Evolutionary conservation across 1,140 invertebrate species (phyloP).

Genomic region (Ceratina japonica): DNA sequence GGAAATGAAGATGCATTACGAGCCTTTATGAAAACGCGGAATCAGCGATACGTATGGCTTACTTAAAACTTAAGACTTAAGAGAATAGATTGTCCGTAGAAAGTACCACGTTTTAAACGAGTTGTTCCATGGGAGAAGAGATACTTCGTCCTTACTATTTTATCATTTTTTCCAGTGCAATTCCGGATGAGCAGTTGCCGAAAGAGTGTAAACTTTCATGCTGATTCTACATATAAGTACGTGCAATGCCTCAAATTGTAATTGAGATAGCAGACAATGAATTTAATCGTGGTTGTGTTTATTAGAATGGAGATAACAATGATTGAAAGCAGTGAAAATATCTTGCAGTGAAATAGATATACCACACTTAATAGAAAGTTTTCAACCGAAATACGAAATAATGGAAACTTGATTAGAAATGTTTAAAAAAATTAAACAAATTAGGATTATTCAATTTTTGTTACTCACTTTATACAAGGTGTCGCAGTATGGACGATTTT

Average conservation of each 20-base stretch:
- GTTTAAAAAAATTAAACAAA: too few relatives aligned
- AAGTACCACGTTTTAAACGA: slow-evolving; percentile 32
- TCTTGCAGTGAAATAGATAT: too few relatives aligned
- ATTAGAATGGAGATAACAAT: too few relatives aligned
- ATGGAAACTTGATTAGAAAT: too few relatives aligned
- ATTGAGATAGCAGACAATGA: too few relatives aligned
- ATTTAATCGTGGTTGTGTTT: too few relatives aligned
- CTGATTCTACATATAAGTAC: not conserved
- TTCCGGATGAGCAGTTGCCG: not conserved
- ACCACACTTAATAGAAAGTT: too few relatives aligned
- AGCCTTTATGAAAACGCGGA: slow-evolving; percentile 43
- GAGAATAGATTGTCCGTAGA: slow-evolving; percentile 18
- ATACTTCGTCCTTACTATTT: slow-evolving; percentile 13
- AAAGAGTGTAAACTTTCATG: not conserved
- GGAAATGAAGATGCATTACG: slow-evolving; percentile 58
- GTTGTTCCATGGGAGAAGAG: not conserved
- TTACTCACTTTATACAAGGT: too few relatives aligned
- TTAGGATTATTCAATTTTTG: too few relatives aligned
- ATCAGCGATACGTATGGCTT: slow-evolving; percentile 45
- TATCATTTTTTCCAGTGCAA: slow-evolving; percentile 27
- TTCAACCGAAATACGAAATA: too few relatives aligned
- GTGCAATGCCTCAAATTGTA: not conserved
- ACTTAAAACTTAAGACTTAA: slow-evolving; percentile 56
- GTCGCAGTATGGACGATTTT: too few relatives aligned
- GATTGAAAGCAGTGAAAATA: too few relatives aligned